phyloP scores from a whole-genome alignment of 37 sponge, comb jelly and placozoan genomes.

The Chondrosia reniformis region DNA sequence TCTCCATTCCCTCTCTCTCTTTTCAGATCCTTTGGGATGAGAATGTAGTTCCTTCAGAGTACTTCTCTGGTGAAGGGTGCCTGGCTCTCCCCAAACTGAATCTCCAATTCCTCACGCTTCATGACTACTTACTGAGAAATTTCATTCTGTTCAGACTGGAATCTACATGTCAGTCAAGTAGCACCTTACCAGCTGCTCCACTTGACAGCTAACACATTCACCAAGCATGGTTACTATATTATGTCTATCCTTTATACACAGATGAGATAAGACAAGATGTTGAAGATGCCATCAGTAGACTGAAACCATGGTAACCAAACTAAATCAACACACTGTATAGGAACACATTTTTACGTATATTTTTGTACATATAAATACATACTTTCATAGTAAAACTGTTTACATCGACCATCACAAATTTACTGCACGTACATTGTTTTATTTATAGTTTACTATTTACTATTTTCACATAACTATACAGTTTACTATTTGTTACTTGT shows the following conservation, averaged over 20 bases:
- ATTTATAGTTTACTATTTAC: too few species aligned
- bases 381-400: too few species aligned
- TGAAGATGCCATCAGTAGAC: conserved; percentile 80
- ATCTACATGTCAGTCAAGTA: conserved; percentile 75
- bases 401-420: too few species aligned
- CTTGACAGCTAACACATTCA: not conserved
- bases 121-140: conserved; percentile 95
- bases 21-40: conserved; percentile 81
- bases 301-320: conserved; percentile 90
- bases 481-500: too few species aligned
- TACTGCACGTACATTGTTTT: too few species aligned
- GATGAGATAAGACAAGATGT: conserved; percentile 94
- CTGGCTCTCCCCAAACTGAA: conserved; percentile 98
- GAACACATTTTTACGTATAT: too few species aligned
- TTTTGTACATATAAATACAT: too few species aligned
- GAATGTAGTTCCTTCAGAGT: conserved; percentile 96
- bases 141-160: conserved; percentile 91
- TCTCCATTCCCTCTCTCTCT: not conserved
- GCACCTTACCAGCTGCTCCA: too few species aligned
- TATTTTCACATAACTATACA: too few species aligned
- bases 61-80: conserved; percentile 80
- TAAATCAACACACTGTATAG: too few species aligned
- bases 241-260: conserved; percentile 17
- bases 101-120: conserved; percentile 98
- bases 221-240: not conserved